Evolutionary conservation across 2,888 invertebrate species (phyloP), one percentile per base, ranked within the genome.

Genomic region (Drosophila leonis): DNA sequence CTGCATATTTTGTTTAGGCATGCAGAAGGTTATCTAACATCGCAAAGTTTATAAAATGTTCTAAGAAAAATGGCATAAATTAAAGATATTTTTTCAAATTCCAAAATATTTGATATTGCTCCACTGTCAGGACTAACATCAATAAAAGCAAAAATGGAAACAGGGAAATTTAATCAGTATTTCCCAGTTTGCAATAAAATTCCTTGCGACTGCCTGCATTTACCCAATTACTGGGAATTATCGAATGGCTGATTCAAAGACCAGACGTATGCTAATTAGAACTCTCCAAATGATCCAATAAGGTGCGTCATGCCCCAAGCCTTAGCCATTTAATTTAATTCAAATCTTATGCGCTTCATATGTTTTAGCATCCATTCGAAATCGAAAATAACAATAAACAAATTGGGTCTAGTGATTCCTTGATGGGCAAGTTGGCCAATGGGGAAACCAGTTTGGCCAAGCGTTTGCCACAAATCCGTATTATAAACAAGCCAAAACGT

Each of bases 351-450:
- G 60, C 78, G 57, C 41, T 64, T 62, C 18, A 48, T 57, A 73
- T 63, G 73, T 62, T 79, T 64, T 65, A 72, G 74, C 65, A 64
- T 68, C 71, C 77, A 88, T 87, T 85, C 83, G 78, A 82, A 76
- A 80, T 83, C 82, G 69, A 46, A 29, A 57, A 46, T 44, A 64
- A 56, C 62, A 67, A 67, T 75, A 67, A 76, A 60, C 76, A 72
- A 72, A 72, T 56, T 64, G 72, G n/a, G 35, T 65, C 66, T 78
- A 72, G 48, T 55, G 78, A 84, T 82, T 86, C 86, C 86, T 86
- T 88, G 86, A 84, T 84, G 88, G 84, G 79, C 76, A 72, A 75
- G 65, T 76, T 88, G 83, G 65, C 77, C 79, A 80, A 83, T 8
- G 67, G 75, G 52, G 46, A 88, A 87, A 87, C 87, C 87, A 87